Base-by-base conservation (phyloP, 2,113 vertebrate genomes). In the Mormyrus iriodes region DNA sequence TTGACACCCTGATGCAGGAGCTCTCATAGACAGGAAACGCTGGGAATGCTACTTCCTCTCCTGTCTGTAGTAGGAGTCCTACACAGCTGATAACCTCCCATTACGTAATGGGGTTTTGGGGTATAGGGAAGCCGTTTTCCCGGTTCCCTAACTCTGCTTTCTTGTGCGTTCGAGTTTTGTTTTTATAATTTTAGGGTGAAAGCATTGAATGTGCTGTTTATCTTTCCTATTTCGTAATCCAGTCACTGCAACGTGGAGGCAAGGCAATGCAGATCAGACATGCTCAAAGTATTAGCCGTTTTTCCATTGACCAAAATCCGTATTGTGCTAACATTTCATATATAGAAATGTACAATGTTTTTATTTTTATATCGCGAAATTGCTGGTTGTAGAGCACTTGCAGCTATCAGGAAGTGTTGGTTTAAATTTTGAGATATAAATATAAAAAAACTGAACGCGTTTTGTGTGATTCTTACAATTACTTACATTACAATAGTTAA, bases 21-120 rank as follows among this genome's bases (percentile, higher is more conserved):
- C 49, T 9, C 88, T 53, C 73, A 42, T 35, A 31, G 84, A 83
- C 89, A 90, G 90, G 90, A 90, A 90, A 49, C 87, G 17, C 53
- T 21, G 53, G 51, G 35, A 53, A 88, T 49, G 91, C 85, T 2
- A 21, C 15, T 49, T 87, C 39, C 89, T 21, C 73, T 48, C 61
- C 44, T 24, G 53, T 87, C 19, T 8, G 85, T 39, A 35, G 85
- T 12, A 6, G 52, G 53, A 87, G 85, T 39, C 21, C 51, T 51
- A 27, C 24, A 48, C 48, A 6, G 42, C 76, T 44, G 42, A 82
- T 44, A 82, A 35, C 85, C 48, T 53, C 13, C 24, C n/a, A 31
- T 31, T 35, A 53, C 27, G 24, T n/a, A 52, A 31, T 27, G 21
- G 24, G 12, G 5, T 85, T 85, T 85, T 5, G 5, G 44, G 82